Evolutionary conservation across 2,797 vertebrate genomes (phyloP), one percentile per base, ranked within the genome.

Genomic region (Eurystomus glaucurus): DNA sequence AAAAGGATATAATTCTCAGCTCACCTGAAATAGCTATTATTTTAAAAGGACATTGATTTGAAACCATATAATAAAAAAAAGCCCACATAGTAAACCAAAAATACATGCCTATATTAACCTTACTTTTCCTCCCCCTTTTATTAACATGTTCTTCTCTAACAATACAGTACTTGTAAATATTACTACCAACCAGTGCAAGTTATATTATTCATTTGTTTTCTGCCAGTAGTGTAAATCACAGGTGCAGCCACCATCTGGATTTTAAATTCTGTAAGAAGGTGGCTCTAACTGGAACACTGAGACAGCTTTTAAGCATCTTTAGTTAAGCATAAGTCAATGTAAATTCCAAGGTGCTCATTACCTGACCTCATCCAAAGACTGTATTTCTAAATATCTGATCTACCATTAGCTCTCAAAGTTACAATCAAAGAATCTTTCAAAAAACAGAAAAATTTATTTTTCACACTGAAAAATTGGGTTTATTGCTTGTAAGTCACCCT

Each of bases 31-130:
- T 66, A 65, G 0, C 1, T 45, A 1, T 50, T 29, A 74, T 55
- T 90, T 80, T 33, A 41, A 71, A 74, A n/a, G 9, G 8, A 18
- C 2, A 33, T 2, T 11, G 3, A 20, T 55, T 60, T 48, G 10
- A 80, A 31, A 72, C 3, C 2, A 51, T 4, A 17, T 22, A 29
- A 72, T 46, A 6, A 39, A 72, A 77, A 69, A 25, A 55, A 3
- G 0, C 2, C 4, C 11, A 21, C 3, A 46, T 0, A 52, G 4
- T 26, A 79, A 62, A 33, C 14, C 35, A 39, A 14, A 21, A 31
- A n/a, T 25, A 20, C 0, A 0, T 52, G 61, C 0, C 3, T 51
- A 54, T 5, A 26, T 70, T n/a, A 51, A 6, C 15, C 9, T 68
- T 70, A 48, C 9, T 54, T n/a, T 0, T 46, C 66, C 61, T n/a